phyloP scores from a whole-genome alignment of 2,888 invertebrate genomes.

The Ormyrus thymus region DNA sequence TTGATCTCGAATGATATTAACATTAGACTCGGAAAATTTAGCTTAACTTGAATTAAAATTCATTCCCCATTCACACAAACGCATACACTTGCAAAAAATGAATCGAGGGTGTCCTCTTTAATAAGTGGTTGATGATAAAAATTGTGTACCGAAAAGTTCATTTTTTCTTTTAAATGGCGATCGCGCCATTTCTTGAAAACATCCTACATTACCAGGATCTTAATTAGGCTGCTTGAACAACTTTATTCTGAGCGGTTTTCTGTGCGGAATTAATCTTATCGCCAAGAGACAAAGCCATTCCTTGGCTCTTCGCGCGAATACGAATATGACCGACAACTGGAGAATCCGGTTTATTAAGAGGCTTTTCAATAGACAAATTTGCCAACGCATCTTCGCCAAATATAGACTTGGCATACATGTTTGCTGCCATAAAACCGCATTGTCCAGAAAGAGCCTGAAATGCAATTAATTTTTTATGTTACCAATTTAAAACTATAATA shows the following conservation, averaged over 20 bases:
- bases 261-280: constrained; percentile 98
- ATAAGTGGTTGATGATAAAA: constrained; percentile 29
- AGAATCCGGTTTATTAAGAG: constrained; percentile 89
- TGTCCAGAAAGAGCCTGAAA: constrained; percentile 91
- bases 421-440: constrained; percentile 99
- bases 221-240: constrained; percentile 70
- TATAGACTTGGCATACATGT: constrained; percentile 98
- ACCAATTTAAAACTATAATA: neutral
- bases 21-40: constrained; percentile 37
- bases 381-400: constrained; percentile 99
- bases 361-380: constrained; percentile 98
- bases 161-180: constrained; percentile 24
- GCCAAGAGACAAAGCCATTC: constrained; percentile 98
- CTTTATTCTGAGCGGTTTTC: constrained; percentile 78
- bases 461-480: neutral
- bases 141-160: constrained; percentile 34
- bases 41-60: constrained; percentile 24
- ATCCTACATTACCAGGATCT: constrained; percentile 28
- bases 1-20: constrained; percentile 41
- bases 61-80: constrained; percentile 37
- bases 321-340: constrained; percentile 98
- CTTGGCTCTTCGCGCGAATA: constrained; percentile 99
- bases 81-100: constrained; percentile 36
- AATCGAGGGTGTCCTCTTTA: constrained; percentile 21
- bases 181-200: constrained; percentile 26